phyloP scores from a whole-genome alignment of 23 tunicate species.

The Clavelina lepadiformis region DNA sequence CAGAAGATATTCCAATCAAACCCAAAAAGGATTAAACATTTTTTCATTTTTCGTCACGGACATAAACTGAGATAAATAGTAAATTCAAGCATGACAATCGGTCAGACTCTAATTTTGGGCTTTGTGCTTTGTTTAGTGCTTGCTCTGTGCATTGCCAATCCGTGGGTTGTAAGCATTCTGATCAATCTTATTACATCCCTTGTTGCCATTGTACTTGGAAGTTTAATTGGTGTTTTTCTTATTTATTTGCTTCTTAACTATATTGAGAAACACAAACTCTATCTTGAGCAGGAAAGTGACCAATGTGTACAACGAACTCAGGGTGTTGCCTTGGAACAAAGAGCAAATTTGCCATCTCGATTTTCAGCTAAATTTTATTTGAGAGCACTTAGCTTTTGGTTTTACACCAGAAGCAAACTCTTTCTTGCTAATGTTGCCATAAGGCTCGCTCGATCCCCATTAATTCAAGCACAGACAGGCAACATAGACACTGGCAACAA shows the following conservation, averaged over 20 bases:
- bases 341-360: too few relatives aligned
- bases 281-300: slow-evolving; percentile 3
- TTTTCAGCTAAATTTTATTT: too few relatives aligned
- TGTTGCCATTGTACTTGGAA: slow-evolving; percentile 11
- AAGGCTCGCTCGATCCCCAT: slow-evolving; percentile 3
- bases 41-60: too few relatives aligned
- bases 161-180: too few relatives aligned
- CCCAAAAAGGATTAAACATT: slow-evolving; percentile 65
- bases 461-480: slow-evolving; percentile 5
- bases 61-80: too few relatives aligned
- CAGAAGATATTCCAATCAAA: slow-evolving; percentile 67
- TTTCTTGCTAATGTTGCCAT: background rate
- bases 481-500: background rate
- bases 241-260: slow-evolving; percentile 10
- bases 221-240: background rate
- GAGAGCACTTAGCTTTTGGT: too few relatives aligned
- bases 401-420: background rate
- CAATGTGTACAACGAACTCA: too few relatives aligned
- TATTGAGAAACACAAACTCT: slow-evolving; percentile 5
- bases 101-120: too few relatives aligned
- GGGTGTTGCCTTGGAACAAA: too few relatives aligned
- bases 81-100: too few relatives aligned
- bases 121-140: too few relatives aligned
- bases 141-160: too few relatives aligned
- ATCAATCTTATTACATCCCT: slow-evolving; percentile 6